Evolutionary conservation across 1,140 invertebrate species (phyloP).

Genomic region (Pseudomyrmex sp.): DNA sequence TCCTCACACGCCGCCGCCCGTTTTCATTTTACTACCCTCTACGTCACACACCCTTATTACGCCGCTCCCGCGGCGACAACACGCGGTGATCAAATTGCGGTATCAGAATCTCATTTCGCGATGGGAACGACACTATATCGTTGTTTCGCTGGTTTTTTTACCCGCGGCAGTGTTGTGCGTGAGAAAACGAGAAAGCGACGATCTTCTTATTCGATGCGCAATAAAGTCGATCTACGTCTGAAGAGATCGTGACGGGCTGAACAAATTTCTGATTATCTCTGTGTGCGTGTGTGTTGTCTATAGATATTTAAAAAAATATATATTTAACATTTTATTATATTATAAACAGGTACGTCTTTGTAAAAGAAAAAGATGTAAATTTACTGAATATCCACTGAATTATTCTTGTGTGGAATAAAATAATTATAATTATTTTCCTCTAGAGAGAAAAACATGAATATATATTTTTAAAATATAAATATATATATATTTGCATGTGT

Average conservation of each 20-base stretch:
- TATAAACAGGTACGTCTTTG: too few relatives aligned
- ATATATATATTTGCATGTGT: too few relatives aligned
- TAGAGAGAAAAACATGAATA: too few relatives aligned
- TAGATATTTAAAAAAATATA: not conserved
- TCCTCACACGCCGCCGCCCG: not conserved
- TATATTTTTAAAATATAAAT: too few relatives aligned
- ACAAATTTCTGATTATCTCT: not conserved
- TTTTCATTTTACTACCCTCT: not conserved
- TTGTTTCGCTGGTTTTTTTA: conserved; percentile 25
- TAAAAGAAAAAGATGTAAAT: too few relatives aligned
- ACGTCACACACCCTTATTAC: conserved; percentile 8
- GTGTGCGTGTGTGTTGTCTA: not conserved
- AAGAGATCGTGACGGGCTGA: conserved; percentile 12
- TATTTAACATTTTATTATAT: not conserved
- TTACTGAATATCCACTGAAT: too few relatives aligned
- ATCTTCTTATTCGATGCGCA: conserved; percentile 19
- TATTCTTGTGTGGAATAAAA: too few relatives aligned
- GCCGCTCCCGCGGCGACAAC: conserved; percentile 13
- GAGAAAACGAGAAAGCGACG: conserved; percentile 27
- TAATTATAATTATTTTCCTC: too few relatives aligned
- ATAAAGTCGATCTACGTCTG: conserved; percentile 38
- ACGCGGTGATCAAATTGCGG: conserved; percentile 29
- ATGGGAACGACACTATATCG: not conserved
- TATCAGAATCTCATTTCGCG: conserved; percentile 58
- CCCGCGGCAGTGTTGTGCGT: not conserved